Evolutionary conservation across 2,797 vertebrate genomes (phyloP).

Genomic region (Craterocephalus amniculus): DNA sequence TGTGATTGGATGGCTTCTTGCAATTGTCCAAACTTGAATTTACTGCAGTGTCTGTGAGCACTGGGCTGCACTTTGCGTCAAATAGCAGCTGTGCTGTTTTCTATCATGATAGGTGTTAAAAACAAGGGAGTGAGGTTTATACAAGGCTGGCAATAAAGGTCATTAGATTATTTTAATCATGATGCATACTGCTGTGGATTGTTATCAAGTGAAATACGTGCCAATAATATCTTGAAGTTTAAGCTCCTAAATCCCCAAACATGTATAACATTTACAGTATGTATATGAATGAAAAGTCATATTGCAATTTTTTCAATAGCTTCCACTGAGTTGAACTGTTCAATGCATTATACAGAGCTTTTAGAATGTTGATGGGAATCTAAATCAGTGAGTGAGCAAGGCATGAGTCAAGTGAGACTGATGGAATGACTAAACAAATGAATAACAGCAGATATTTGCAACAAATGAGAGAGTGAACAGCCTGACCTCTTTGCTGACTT

Average conservation of each 20-base stretch:
- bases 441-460: slow-evolving; percentile 58
- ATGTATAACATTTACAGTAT: neutral
- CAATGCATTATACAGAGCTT: neutral
- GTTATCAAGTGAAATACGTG: neutral
- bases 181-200: neutral
- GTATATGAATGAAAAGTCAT: too few species aligned
- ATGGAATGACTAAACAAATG: slow-evolving; percentile 57
- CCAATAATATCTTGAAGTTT: neutral
- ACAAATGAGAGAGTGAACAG: slow-evolving; percentile 71
- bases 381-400: slow-evolving; percentile 18
- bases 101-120: too few species aligned
- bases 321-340: neutral
- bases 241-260: neutral
- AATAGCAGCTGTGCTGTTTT: too few species aligned
- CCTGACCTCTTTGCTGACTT: slow-evolving; percentile 84
- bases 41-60: too few species aligned
- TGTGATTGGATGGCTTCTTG: too few species aligned
- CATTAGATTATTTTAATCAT: neutral
- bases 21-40: too few species aligned
- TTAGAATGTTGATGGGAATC: slow-evolving; percentile 1
- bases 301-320: neutral
- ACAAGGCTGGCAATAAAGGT: neutral
- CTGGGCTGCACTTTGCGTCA: too few species aligned
- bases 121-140: neutral
- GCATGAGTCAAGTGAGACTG: slow-evolving; percentile 52